Evolutionary conservation across 2,113 vertebrate species (phyloP), one percentile per base, ranked within the genome.

Genomic region (Ptilorrhoa leucosticta): DNA sequence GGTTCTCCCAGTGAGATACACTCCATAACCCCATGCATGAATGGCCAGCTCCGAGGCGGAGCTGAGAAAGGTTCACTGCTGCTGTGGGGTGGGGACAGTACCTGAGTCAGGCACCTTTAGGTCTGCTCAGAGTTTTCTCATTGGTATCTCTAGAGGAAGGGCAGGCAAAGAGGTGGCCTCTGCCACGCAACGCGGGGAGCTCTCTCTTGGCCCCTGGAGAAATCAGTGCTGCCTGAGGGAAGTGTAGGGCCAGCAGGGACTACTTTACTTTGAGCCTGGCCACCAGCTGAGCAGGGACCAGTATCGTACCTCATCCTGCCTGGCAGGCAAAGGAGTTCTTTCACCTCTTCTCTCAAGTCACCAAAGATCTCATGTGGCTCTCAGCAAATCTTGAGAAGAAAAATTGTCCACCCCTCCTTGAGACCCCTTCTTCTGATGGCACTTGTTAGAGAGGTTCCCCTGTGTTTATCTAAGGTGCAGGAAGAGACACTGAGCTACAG

Each of bases 21-120:
- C 2, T 0, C 37, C 45, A 51, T 22, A 58, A 1, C 8, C 24
- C 31, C 39, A 33, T 11, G 39, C 0, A 0, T 35, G 66, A 54
- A 83, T 12, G 27, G 31, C 15, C 28, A 54, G 16, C 21, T 85
- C 44, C 7, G 1, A 37, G 31, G 28, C 28, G 30, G n/a, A 58
- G 31, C 30, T 58, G 47, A 51, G 23, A 18, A 76, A 53, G 35
- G 30, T 24, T 88, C 14, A 14, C 31, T 21, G 40, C 63, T 73
- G 71, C 87, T 48, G 30, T 4, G 15, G 26, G n/a, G 4, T 5
- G 9, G 30, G 40, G 19, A 64, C 45, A 15, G 28, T 39, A 53
- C n/a, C 37, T 15, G 7, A 84, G 24, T 30, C 53, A 47, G 80
- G 33, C 31, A 57, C 21, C 26, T 79, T 66, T 39, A 56, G 4